These are phyloP conservation scores for Agriotes lineatus DNA, from an alignment of 2,888 invertebrate genomes.

Conservation along the genomic window DNA sequence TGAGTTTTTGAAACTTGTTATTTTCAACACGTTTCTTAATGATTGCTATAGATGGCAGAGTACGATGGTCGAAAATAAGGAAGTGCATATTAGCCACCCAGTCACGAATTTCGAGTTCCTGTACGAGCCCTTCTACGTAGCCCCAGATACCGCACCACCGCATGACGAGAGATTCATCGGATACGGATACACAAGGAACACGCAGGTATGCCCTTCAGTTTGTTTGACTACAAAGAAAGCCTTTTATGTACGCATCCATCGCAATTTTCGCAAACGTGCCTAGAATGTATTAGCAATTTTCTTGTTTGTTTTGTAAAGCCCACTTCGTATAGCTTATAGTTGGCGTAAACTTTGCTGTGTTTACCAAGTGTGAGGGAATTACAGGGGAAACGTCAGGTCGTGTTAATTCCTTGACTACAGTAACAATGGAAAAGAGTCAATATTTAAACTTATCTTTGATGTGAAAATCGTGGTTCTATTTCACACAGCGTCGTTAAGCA, in stretches of 20 bases:
- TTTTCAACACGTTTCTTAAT: not conserved
- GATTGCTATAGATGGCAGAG: constrained; percentile 70
- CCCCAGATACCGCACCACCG: constrained; percentile 82
- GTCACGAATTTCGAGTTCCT: constrained; percentile 88
- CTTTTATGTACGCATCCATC: constrained; percentile 25
- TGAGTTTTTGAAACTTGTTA: constrained; percentile 56
- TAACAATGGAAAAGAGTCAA: no score
- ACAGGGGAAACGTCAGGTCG: not conserved
- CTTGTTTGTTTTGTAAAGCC: constrained; percentile 6
- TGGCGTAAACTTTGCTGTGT: not conserved
- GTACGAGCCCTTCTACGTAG: constrained; percentile 93
- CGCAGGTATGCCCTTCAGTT: constrained; percentile 75
- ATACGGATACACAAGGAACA: constrained; percentile 92
- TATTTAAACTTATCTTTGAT: no score
- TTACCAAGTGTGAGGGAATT: not conserved
- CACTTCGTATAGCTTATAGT: not conserved
- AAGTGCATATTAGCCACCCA: constrained; percentile 84
- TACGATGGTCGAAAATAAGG: constrained; percentile 71
- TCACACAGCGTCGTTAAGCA: no score
- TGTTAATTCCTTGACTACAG: no score
- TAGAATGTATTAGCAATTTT: constrained; percentile 30
- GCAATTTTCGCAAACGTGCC: constrained; percentile 28
- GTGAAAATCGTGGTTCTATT: no score
- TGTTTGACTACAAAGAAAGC: constrained; percentile 46
- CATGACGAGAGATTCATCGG: constrained; percentile 93